Base-by-base conservation (phyloP, 2,113 vertebrate species). In the Phainopepla nitens region DNA sequence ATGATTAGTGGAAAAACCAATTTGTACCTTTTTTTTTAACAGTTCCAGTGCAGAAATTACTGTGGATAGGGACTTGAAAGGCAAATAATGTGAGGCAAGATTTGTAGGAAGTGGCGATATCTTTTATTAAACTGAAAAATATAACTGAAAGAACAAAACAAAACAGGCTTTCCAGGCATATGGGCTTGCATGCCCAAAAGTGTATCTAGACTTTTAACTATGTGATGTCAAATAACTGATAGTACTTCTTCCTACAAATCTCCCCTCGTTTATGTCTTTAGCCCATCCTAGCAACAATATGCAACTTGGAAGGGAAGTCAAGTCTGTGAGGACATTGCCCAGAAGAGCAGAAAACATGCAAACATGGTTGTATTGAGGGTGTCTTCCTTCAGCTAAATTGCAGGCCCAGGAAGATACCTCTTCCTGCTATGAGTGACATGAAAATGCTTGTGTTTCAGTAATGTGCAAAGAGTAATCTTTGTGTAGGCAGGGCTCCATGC, bases 81-180 rank as follows among this genome's bases (percentile, higher is more conserved):
- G 44, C 60, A 83, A 92, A 94, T 86, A 88, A 64, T 22, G 23
- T n/a, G 56, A 78, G 49, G 25, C 22, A 75, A 89, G 94, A 78
- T 77, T 94, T 92, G 90, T 61, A 91, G 91, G 47, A 87, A 93
- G 61, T 76, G 3, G 44, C 23, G 51, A 5, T 76, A 61, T 87
- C 24, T 94, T 94, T 87, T 93, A 94, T 97, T 96, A 94, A 95
- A 89, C 35, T 90, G 71, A 91, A 90, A 64, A 95, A 68, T 81
- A 78, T 27, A 94, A 44, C 53, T 71, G 69, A 71, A 91, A 87
- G 49, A 94, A 42, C 68, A 66, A 89, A 93, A 89, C 33, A 54
- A 78, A 91, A 71, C 22, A 51, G 28, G 28, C 44, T 91, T 94
- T 71, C 64, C 51, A 84, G 44, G 20, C 45, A 71, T 41, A 70